Evolutionary conservation across 2,113 vertebrate species (phyloP).

Genomic region (Talpa occidentalis): DNA sequence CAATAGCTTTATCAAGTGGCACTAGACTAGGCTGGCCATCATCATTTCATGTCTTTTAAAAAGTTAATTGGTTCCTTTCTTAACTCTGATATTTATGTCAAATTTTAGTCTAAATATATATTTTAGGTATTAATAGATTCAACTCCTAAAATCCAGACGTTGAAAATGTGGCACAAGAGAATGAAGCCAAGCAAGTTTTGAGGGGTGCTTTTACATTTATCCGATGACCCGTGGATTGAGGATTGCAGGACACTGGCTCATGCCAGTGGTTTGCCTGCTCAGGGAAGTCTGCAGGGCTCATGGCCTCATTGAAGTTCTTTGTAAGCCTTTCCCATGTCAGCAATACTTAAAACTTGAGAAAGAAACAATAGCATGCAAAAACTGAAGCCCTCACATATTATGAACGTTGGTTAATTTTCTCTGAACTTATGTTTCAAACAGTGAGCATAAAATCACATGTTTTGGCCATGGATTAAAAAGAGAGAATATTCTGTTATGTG

Average conservation of each 20-base stretch:
- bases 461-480: background rate
- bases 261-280: background rate
- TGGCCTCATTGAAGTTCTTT: background rate
- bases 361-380: background rate
- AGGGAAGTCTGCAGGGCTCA: background rate
- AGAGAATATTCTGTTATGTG: background rate
- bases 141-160: conserved; percentile 1
- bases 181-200: background rate
- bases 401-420: conserved; percentile 17
- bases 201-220: background rate
- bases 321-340: background rate
- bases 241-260: background rate
- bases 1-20: conserved; percentile 60
- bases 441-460: background rate
- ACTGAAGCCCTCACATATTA: background rate
- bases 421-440: background rate
- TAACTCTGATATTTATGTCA: conserved; percentile 3
- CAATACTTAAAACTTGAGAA: background rate
- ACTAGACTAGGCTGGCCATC: conserved; percentile 34
- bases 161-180: background rate
- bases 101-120: conserved; percentile 1
- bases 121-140: background rate
- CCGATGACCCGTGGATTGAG: background rate
- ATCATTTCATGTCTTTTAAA: conserved; percentile 56
- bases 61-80: conserved; percentile 61